Evolutionary conservation across 53 echinoderm and acorn worm species (phyloP).

Genomic region (Pentamera pediparva): DNA sequence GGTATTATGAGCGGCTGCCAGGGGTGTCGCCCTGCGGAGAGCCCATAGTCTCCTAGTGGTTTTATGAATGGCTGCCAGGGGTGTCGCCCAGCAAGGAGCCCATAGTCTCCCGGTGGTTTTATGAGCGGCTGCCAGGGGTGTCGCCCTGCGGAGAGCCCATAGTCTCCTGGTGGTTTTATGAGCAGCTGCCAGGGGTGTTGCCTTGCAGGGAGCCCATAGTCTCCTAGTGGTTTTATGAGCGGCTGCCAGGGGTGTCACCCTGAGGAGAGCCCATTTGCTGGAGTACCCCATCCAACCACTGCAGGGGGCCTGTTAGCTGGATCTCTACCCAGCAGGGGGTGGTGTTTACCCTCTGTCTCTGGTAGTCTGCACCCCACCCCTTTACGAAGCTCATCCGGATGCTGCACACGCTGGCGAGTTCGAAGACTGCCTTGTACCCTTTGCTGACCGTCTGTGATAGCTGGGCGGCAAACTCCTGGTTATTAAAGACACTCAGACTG

Average conservation of each 20-base stretch:
- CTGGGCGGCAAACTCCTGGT: constrained; percentile 75
- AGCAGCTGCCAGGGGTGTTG: too few relatives aligned
- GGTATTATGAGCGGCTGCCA: constrained; percentile 13
- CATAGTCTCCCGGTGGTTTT: too few relatives aligned
- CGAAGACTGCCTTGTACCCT: constrained; percentile 69
- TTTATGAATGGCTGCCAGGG: too few relatives aligned
- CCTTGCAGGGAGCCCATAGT: too few relatives aligned
- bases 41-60: too few relatives aligned
- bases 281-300: constrained; percentile 62
- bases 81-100: too few relatives aligned
- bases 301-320: constrained; percentile 61
- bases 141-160: constrained; percentile 62
- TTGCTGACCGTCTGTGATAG: constrained; percentile 71
- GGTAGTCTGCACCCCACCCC: constrained; percentile 84
- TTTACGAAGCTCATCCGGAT: constrained; percentile 81
- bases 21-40: constrained; percentile 62
- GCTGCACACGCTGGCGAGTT: constrained; percentile 70
- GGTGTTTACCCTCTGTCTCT: constrained; percentile 68
- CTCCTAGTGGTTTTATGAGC: constrained; percentile 6
- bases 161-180: too few relatives aligned
- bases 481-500: constrained; percentile 72
- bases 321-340: constrained; percentile 81
- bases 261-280: constrained; percentile 69
- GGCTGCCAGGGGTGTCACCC: constrained; percentile 24
- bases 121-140: constrained; percentile 19